phyloP scores from a whole-genome alignment of 2,888 invertebrate species.

The Cephus rjabovi region DNA sequence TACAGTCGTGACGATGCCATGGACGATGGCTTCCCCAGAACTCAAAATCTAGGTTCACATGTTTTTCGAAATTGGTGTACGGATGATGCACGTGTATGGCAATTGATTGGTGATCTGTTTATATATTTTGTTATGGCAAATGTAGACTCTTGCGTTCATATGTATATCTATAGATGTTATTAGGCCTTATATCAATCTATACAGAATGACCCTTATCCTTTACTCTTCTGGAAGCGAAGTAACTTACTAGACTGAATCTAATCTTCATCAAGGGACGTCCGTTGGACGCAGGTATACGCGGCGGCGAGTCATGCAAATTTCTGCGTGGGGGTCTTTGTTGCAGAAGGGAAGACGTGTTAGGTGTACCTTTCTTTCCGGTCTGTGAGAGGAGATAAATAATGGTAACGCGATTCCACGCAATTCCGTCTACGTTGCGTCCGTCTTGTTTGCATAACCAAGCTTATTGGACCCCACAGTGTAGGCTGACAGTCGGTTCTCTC shows the following conservation, averaged over 20 bases:
- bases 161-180: not conserved
- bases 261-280: slow-evolving; percentile 38
- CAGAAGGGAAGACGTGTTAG: slow-evolving; percentile 19
- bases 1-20: not conserved
- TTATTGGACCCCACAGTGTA: slow-evolving; percentile 23
- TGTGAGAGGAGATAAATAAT: slow-evolving; percentile 39
- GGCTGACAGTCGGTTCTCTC: not conserved
- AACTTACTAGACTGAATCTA: slow-evolving; percentile 31
- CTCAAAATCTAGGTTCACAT: not conserved
- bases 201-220: not conserved
- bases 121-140: not conserved
- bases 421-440: slow-evolving; percentile 41
- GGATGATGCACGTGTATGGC: not conserved
- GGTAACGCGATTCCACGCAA: slow-evolving; percentile 42
- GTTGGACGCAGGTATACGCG: slow-evolving; percentile 3
- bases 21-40: not conserved
- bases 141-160: not conserved
- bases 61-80: not conserved
- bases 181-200: not conserved
- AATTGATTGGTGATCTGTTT: not conserved
- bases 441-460: slow-evolving; percentile 43
- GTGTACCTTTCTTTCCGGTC: slow-evolving; percentile 36
- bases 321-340: slow-evolving; percentile 43
- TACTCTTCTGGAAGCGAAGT: not conserved
- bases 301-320: slow-evolving; percentile 38